Conservation (phyloP, 2,888 invertebrate species). For the Andrena camellia region DNA sequence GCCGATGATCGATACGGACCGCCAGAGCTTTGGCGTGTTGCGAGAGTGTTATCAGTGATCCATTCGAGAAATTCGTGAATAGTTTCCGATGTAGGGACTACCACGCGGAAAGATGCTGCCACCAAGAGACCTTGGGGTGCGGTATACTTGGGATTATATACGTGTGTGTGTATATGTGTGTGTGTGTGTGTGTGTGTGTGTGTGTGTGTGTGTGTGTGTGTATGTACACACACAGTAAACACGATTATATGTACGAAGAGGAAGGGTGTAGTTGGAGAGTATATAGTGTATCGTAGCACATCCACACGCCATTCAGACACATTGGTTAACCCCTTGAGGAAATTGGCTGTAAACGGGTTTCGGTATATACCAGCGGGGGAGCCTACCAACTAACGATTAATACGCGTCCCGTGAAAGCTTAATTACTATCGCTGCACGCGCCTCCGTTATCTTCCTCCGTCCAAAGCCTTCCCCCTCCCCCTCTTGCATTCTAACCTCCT, state of each 20-base stretch:
- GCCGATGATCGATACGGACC: not conserved
- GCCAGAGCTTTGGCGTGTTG: not conserved
- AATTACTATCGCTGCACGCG: conserved; percentile 58
- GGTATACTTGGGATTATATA: conserved; percentile 25
- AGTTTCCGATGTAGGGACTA: conserved; percentile 4
- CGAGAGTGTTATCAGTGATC: too few species aligned
- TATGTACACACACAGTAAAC: conserved; percentile 49
- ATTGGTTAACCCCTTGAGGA: conserved; percentile 65
- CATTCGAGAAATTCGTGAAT: conserved; percentile 9
- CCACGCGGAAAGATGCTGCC: conserved; percentile 1
- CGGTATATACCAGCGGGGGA: conserved; percentile 34
- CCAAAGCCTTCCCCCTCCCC: not conserved
- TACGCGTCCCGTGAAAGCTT: conserved; percentile 59
- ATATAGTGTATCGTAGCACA: conserved; percentile 63
- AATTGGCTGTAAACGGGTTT: conserved; percentile 65
- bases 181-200: too few species aligned
- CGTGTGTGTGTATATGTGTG: too few species aligned
- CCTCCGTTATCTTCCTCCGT: conserved; percentile 35
- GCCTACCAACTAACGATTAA: conserved; percentile 75
- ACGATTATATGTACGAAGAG: conserved; percentile 66
- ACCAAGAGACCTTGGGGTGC: conserved; percentile 23
- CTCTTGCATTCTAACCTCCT: not conserved
- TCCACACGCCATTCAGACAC: conserved; percentile 78
- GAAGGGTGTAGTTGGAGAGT: conserved; percentile 52
- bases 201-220: too few species aligned